Conservation (phyloP, 1,140 invertebrate species). For the Trigoniulus corallinus region DNA sequence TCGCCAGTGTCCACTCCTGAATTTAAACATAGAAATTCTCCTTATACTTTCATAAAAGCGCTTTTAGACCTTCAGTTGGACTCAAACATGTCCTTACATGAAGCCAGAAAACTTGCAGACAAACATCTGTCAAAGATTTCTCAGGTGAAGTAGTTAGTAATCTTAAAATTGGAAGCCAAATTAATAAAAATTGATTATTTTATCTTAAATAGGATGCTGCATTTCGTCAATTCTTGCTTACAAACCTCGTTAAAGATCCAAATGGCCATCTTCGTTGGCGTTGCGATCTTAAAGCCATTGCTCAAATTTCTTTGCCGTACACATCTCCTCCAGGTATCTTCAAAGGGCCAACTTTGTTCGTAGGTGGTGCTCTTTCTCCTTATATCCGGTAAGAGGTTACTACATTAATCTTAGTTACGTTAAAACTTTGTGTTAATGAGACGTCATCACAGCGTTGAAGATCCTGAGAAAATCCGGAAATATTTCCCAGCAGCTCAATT, state of each 20-base stretch:
- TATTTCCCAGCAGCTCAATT: slow-evolving; percentile 62
- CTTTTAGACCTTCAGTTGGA: slow-evolving; percentile 34
- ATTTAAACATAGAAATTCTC: slow-evolving; percentile 41
- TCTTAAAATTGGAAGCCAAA: neutral
- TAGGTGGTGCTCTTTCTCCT: slow-evolving; percentile 59
- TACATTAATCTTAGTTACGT: slow-evolving; percentile 12
- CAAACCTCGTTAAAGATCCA: slow-evolving; percentile 51
- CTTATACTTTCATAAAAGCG: slow-evolving; percentile 43
- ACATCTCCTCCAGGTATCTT: slow-evolving; percentile 44
- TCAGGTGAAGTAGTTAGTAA: slow-evolving; percentile 17
- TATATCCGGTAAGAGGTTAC: slow-evolving; percentile 46
- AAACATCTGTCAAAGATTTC: slow-evolving; percentile 30
- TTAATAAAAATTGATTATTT: neutral
- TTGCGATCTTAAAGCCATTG: slow-evolving; percentile 50
- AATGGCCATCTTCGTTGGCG: slow-evolving; percentile 47
- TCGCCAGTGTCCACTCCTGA: slow-evolving; percentile 50
- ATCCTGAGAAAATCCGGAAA: slow-evolving; percentile 46
- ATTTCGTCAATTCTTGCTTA: slow-evolving; percentile 50
- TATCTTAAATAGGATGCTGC: slow-evolving; percentile 23
- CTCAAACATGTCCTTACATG: slow-evolving; percentile 35
- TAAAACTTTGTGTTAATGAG: slow-evolving; percentile 14
- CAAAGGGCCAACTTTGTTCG: slow-evolving; percentile 53
- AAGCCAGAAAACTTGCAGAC: slow-evolving; percentile 42
- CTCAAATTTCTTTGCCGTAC: slow-evolving; percentile 23
- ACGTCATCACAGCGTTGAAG: slow-evolving; percentile 36